A percentile compares a stretch with the other conserved stretches of the same genome.
These are phyloP conservation scores for Thaumetopoea pityocampa DNA, from an alignment of 1,140 invertebrate species.

Conservation along the genomic window DNA sequence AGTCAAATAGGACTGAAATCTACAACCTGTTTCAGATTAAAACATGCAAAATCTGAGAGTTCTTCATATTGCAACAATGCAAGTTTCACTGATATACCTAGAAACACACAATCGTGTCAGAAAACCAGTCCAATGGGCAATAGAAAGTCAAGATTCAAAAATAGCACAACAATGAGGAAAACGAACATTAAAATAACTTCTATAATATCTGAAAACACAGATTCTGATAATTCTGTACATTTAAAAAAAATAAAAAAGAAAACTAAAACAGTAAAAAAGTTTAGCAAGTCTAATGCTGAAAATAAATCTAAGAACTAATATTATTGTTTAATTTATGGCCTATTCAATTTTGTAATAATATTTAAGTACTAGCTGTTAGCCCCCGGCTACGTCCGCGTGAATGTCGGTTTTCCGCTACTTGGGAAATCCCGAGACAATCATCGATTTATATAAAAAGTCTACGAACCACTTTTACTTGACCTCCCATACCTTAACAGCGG, in stretches of 20 bases:
- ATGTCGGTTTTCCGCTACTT: no score
- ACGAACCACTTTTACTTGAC: no score
- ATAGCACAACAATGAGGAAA: no score
- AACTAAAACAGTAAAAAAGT: constrained; percentile 63
- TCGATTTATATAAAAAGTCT: no score
- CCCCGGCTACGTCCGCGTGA: no score
- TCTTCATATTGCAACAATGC: constrained; percentile 48
- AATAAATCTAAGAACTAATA: constrained; percentile 35
- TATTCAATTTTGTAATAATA: constrained; percentile 5
- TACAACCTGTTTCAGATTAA: constrained; percentile 64
- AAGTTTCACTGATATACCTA: constrained; percentile 67
- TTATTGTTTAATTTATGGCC: no score
- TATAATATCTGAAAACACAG: constrained; percentile 68
- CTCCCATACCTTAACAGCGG: no score
- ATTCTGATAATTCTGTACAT: constrained; percentile 73
- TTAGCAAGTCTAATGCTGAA: constrained; percentile 39
- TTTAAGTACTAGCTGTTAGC: no score
- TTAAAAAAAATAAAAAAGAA: constrained; percentile 71
- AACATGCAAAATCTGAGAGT: constrained; percentile 52
- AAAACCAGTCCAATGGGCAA: constrained; percentile 38
- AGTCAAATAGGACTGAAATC: no score
- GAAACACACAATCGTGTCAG: constrained; percentile 43
- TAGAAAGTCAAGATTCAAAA: constrained; percentile 76
- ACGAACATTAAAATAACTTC: constrained; percentile 23
- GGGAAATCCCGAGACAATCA: no score